Conservation (phyloP, 1,140 invertebrate species). For the Geopemphigus sp. region DNA sequence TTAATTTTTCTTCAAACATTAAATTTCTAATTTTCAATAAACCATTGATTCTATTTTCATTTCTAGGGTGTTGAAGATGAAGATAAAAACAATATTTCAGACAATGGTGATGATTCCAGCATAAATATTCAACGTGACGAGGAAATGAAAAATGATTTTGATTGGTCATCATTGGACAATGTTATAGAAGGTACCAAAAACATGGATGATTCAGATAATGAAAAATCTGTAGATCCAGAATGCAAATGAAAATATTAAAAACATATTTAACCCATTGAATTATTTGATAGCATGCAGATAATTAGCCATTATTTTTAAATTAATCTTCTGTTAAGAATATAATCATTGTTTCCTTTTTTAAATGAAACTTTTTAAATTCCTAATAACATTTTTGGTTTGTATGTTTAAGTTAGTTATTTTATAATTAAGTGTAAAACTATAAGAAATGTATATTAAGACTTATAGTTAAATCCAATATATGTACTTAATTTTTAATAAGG, state of each 20-base stretch:
- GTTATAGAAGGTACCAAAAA: neutral
- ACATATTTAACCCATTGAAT: neutral
- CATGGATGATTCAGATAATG: slow-evolving; percentile 31
- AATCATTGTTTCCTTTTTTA: slow-evolving; percentile 9
- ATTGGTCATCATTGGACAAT: slow-evolving; percentile 32
- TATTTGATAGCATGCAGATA: neutral
- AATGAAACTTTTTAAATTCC: no score
- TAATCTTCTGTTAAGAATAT: neutral
- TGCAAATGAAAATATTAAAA: neutral
- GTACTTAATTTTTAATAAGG: no score
- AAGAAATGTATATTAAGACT: no score
- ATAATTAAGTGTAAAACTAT: neutral
- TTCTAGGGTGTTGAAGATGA: slow-evolving; percentile 25
- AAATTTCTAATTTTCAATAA: neutral
- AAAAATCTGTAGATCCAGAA: neutral
- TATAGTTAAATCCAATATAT: no score
- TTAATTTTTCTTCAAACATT: neutral
- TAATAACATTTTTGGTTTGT: neutral
- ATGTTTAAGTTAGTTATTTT: neutral
- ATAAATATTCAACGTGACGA: slow-evolving; percentile 2
- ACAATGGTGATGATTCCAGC: slow-evolving; percentile 32
- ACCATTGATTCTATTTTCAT: neutral
- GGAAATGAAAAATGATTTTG: slow-evolving; percentile 29
- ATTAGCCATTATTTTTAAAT: neutral
- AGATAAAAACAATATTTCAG: slow-evolving; percentile 26